Conservation (phyloP, 2,888 invertebrate genomes). For the Metopia argyrocephala region DNA sequence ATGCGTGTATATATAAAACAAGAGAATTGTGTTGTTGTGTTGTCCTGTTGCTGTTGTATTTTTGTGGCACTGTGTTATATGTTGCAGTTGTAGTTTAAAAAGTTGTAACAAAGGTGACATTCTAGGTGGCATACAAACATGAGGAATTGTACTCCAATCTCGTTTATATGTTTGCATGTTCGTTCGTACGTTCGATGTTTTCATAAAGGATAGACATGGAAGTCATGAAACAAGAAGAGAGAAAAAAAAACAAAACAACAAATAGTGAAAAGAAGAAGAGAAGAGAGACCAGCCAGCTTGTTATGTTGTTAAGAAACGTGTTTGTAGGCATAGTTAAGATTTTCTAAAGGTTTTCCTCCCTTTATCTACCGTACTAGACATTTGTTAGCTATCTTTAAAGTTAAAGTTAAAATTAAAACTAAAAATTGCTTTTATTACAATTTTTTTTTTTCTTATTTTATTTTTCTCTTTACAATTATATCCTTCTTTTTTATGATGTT, state of each 20-base stretch:
- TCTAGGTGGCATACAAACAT: conserved; percentile 65
- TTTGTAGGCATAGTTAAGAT: conserved; percentile 62
- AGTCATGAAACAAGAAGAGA: not conserved
- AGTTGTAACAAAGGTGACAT: conserved; percentile 66
- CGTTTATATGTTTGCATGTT: conserved; percentile 6
- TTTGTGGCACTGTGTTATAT: conserved; percentile 1
- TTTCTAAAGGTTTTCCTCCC: conserved; percentile 53
- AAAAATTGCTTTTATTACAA: conserved; percentile 28
- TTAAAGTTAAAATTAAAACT: conserved; percentile 15
- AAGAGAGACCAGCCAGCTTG: conserved; percentile 15
- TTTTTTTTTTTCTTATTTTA: conserved; percentile 48
- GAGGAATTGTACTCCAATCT: conserved; percentile 55
- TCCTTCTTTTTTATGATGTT: conserved; percentile 41
- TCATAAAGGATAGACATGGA: not conserved
- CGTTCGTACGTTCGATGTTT: not conserved
- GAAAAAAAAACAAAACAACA: too few species aligned
- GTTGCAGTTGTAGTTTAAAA: conserved; percentile 52
- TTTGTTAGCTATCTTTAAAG: conserved; percentile 12
- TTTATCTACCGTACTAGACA: not conserved
- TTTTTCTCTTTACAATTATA: conserved; percentile 2
- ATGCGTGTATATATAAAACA: conserved; percentile 11
- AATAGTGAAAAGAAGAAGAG: not conserved
- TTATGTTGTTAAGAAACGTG: conserved; percentile 58
- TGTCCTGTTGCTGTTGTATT: conserved; percentile 52
- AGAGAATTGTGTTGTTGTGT: conserved; percentile 28